Percentiles rank a stretch among this genome's conserved stretches.
phyloP scores from a whole-genome alignment of 2,797 vertebrate genomes.

The Acanthornis magna region DNA sequence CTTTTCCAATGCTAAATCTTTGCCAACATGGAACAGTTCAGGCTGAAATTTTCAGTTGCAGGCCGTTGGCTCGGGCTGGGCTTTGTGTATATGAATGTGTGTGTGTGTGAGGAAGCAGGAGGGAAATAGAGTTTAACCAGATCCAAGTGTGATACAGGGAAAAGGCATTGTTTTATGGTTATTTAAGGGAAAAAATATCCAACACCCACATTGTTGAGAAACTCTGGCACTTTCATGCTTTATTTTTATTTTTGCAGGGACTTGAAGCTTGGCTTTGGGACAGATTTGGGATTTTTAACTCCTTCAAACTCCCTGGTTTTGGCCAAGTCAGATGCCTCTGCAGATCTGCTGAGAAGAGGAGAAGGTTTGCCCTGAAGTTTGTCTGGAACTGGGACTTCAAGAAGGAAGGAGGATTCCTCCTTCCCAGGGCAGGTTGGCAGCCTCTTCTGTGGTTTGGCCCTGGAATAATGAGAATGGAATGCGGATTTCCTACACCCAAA shows the following conservation, averaged over 20 bases:
- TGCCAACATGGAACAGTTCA: conserved; percentile 29
- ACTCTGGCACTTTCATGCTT: background rate
- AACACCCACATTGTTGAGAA: background rate
- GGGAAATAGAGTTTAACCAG: background rate
- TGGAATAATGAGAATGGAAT: background rate
- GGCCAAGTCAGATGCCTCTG: background rate
- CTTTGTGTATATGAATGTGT: background rate
- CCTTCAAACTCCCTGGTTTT: background rate
- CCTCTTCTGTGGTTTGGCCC: background rate
- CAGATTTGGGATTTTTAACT: background rate
- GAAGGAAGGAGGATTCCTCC: background rate
- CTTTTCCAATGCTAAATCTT: background rate
- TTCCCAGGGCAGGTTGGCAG: background rate
- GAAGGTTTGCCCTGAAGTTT: background rate
- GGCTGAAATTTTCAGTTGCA: conserved; percentile 29
- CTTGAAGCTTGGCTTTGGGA: background rate
- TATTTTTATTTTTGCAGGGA: background rate
- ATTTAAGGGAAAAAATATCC: background rate
- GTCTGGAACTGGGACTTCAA: background rate
- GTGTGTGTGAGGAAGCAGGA: background rate
- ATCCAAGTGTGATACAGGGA: background rate
- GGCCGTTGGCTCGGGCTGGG: background rate
- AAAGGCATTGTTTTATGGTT: background rate
- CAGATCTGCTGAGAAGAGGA: background rate
- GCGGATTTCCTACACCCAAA: background rate